These are phyloP conservation scores for Neopelma chrysocephalum DNA, from an alignment of 2,797 vertebrate genomes.

Conservation along the genomic window DNA sequence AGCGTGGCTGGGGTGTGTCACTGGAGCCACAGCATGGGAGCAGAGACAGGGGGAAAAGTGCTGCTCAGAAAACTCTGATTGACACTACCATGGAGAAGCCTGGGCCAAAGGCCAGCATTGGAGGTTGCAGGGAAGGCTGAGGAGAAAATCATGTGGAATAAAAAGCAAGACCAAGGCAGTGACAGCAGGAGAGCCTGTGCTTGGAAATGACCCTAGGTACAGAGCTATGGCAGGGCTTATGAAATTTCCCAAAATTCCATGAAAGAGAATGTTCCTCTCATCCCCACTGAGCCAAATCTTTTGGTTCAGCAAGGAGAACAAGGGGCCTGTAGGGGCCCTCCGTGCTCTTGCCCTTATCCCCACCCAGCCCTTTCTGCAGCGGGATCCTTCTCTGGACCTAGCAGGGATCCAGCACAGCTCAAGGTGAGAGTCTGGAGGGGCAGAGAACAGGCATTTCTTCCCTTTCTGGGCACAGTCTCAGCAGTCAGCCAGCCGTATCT, in stretches of 20 bases:
- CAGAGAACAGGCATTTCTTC: background rate
- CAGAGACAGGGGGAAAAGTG: background rate
- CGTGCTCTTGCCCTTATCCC: background rate
- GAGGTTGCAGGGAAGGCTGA: background rate
- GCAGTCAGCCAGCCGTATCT: accelerated
- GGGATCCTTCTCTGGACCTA: background rate
- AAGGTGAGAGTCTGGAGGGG: background rate
- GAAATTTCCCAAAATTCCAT: background rate
- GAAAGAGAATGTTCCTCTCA: background rate
- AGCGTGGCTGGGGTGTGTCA: accelerated
- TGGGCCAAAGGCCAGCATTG: background rate
- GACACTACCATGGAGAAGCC: background rate
- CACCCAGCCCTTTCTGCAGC: accelerated
- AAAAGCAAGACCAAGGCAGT: background rate
- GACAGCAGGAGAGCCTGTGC: background rate
- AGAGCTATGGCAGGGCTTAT: background rate
- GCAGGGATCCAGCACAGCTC: background rate
- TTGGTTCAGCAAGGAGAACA: accelerated
- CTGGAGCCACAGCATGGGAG: background rate
- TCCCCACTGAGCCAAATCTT: background rate
- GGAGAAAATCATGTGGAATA: background rate
- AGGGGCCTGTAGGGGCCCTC: background rate
- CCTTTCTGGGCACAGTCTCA: background rate
- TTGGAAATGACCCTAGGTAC: background rate
- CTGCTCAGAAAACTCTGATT: background rate